Evolutionary conservation across 2,797 vertebrate genomes (phyloP).

Genomic region (Xenops minutus): DNA sequence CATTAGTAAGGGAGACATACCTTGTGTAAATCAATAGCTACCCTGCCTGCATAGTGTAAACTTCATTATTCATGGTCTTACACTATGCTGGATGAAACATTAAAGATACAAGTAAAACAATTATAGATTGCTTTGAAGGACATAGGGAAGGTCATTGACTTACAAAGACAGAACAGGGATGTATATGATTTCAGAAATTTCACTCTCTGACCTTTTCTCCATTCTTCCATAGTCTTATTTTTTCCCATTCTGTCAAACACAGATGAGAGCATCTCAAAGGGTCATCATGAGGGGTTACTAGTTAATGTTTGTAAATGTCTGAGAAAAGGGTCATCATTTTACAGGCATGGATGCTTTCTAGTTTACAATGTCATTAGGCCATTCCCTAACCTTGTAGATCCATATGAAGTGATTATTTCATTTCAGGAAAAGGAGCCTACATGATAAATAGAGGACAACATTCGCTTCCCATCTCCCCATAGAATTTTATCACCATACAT

Average conservation of each 20-base stretch:
- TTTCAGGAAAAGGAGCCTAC: neutral
- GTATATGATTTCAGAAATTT: neutral
- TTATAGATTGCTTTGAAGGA: neutral
- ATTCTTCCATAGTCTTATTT: neutral
- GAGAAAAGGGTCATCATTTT: neutral
- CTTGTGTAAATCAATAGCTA: conserved; percentile 39
- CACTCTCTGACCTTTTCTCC: neutral
- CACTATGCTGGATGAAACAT: neutral
- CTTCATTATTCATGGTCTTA: neutral
- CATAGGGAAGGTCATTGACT: neutral
- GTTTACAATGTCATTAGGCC: neutral
- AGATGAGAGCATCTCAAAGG: neutral
- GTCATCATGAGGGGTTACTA: rapidly evolving
- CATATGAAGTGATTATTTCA: neutral
- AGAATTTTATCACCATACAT: neutral
- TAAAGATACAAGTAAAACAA: neutral
- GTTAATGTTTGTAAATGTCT: neutral
- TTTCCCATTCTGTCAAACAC: neutral
- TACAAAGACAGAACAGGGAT: neutral
- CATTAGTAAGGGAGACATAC: conserved; percentile 29
- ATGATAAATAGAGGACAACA: neutral
- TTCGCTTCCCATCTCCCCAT: neutral
- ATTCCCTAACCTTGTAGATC: neutral
- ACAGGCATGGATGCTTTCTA: neutral
- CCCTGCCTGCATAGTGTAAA: neutral